These are phyloP conservation scores for Zaprionus bogoriensis DNA, from an alignment of 2,888 invertebrate species.

Conservation along the genomic window DNA sequence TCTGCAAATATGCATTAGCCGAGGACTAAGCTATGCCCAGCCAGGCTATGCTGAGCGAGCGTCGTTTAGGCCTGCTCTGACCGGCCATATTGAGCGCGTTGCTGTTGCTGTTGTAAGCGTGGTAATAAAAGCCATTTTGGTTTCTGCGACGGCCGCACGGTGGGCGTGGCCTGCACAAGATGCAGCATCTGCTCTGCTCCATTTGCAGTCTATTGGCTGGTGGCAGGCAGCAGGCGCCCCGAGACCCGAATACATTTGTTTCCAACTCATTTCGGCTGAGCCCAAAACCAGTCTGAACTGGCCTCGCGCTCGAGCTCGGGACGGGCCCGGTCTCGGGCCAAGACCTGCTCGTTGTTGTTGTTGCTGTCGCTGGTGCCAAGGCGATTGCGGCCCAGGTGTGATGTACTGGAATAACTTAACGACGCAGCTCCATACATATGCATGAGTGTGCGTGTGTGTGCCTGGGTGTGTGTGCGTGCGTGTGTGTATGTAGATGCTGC, in stretches of 20 bases:
- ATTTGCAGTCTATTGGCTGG: slow-evolving; percentile 76
- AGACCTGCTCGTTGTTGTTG: slow-evolving; percentile 33
- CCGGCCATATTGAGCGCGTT: slow-evolving; percentile 64
- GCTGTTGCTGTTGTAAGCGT: slow-evolving; percentile 52
- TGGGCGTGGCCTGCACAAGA: slow-evolving; percentile 70
- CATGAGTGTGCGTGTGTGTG: slow-evolving; percentile 20
- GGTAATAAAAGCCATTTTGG: slow-evolving; percentile 78
- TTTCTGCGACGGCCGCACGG: slow-evolving; percentile 41
- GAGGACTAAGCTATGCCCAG: background rate
- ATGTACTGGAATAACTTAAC: slow-evolving; percentile 79
- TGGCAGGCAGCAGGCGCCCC: slow-evolving; percentile 68
- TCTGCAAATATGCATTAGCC: background rate
- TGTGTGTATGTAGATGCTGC: slow-evolving; percentile 53
- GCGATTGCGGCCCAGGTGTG: slow-evolving; percentile 68
- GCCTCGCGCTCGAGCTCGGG: no score
- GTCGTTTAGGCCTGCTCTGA: background rate
- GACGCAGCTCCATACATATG: slow-evolving; percentile 71
- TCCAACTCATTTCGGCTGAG: slow-evolving; percentile 51
- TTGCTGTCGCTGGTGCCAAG: slow-evolving; percentile 44
- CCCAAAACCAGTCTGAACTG: slow-evolving; percentile 69
- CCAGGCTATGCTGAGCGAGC: background rate
- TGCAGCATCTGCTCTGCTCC: slow-evolving; percentile 77
- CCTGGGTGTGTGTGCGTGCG: background rate
- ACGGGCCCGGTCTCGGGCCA: slow-evolving; percentile 49
- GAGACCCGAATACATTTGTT: slow-evolving; percentile 71